These are phyloP conservation scores for Bellardia pandia DNA, from an alignment of 2,888 invertebrate genomes.

Conservation along the genomic window DNA sequence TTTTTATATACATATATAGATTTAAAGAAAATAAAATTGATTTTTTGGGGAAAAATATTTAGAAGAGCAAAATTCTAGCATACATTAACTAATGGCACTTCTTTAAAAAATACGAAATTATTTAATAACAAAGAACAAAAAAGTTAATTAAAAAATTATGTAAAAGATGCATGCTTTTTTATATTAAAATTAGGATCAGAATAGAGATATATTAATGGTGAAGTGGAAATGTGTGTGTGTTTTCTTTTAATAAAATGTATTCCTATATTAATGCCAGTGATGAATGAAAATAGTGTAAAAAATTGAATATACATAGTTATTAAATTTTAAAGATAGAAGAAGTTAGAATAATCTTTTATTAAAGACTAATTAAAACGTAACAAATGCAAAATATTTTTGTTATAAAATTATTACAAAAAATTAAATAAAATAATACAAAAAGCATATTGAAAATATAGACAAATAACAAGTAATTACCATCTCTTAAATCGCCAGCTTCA, in stretches of 20 bases:
- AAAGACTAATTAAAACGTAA: slow-evolving; percentile 2
- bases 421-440: slow-evolving; percentile 48
- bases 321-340: not conserved
- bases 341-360: not conserved
- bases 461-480: slow-evolving; percentile 87
- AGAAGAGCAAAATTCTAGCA: too few relatives aligned
- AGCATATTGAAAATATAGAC: slow-evolving; percentile 51
- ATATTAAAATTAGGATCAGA: not conserved
- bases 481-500: slow-evolving; percentile 96
- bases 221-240: slow-evolving; percentile 10
- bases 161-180: slow-evolving; percentile 21
- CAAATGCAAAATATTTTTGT: slow-evolving; percentile 35
- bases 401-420: slow-evolving; percentile 14
- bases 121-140: not conserved
- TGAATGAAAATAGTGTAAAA: slow-evolving; percentile 25
- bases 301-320: slow-evolving; percentile 9
- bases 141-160: not conserved
- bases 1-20: too few relatives aligned
- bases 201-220: not conserved
- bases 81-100: not conserved
- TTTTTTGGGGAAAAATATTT: too few relatives aligned
- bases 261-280: slow-evolving; percentile 22
- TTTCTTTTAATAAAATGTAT: not conserved
- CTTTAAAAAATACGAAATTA: not conserved
- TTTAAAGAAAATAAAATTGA: too few relatives aligned